phyloP scores from a whole-genome alignment of 2,888 invertebrate species.

The Hirtodrosophila duncani region DNA sequence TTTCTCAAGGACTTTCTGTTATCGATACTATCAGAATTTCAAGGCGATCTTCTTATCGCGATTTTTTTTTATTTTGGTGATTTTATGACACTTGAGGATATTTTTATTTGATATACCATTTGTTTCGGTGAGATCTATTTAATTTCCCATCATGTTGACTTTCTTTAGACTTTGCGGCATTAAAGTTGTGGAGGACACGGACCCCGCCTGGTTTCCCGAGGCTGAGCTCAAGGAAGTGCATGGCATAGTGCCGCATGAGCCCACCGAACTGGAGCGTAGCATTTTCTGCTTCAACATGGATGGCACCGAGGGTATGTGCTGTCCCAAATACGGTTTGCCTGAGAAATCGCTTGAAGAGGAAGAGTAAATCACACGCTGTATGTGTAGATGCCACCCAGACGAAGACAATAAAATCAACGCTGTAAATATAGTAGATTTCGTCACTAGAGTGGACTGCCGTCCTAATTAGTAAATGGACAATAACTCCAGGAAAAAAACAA shows the following conservation, averaged over 20 bases:
- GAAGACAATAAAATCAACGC: neutral
- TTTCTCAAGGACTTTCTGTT: no score
- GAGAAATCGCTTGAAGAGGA: conserved; percentile 78
- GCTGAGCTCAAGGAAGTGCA: conserved; percentile 93
- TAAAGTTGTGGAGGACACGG: conserved; percentile 90
- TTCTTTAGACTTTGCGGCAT: conserved; percentile 87
- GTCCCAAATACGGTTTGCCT: conserved; percentile 81
- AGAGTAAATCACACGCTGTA: conserved; percentile 64
- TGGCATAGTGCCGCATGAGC: conserved; percentile 90
- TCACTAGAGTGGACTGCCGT: no score
- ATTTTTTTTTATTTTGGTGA: no score
- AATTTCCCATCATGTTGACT: no score
- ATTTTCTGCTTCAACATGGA: conserved; percentile 91
- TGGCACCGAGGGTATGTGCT: conserved; percentile 90
- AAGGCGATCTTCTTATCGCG: no score
- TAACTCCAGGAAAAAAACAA: conserved; percentile 24
- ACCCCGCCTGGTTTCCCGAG: conserved; percentile 95
- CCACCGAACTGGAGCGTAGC: conserved; percentile 86
- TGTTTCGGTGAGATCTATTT: no score
- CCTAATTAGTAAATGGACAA: neutral
- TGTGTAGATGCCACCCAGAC: neutral
- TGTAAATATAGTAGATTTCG: no score
- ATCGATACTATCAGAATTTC: no score
- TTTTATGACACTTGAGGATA: no score
- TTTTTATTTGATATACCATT: no score